These are phyloP conservation scores for Microplitis mediator DNA, from an alignment of 1,140 invertebrate species.

Conservation along the genomic window DNA sequence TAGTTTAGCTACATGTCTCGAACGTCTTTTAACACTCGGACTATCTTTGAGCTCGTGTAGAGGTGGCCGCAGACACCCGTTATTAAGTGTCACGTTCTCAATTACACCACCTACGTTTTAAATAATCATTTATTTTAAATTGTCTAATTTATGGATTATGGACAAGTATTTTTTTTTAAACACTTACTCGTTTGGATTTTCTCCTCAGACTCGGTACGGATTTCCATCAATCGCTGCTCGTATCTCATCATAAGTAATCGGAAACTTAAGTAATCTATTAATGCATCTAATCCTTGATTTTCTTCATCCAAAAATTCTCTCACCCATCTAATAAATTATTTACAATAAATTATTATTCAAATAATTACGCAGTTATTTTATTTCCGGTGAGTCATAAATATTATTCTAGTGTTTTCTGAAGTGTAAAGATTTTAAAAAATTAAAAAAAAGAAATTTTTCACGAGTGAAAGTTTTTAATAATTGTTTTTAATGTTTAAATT, in stretches of 20 bases:
- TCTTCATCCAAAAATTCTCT: conserved; percentile 95
- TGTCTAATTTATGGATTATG: no score
- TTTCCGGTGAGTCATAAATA: no score
- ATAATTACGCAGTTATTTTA: neutral
- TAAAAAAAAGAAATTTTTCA: no score
- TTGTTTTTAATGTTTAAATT: no score
- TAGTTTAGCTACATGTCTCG: conserved; percentile 83
- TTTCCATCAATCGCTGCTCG: conserved; percentile 78
- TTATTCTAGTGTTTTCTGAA: no score
- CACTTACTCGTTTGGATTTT: conserved; percentile 59
- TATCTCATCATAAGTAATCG: conserved; percentile 90
- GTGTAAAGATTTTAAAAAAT: no score
- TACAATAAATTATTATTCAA: neutral
- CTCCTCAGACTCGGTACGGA: conserved; percentile 75
- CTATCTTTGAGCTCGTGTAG: conserved; percentile 70
- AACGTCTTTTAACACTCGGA: conserved; percentile 74
- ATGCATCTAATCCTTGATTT: conserved; percentile 93
- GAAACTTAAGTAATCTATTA: conserved; percentile 97
- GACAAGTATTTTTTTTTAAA: no score
- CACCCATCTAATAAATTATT: conserved; percentile 83
- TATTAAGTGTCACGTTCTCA: conserved; percentile 55
- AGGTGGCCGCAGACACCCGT: conserved; percentile 67
- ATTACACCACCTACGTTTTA: conserved; percentile 43
- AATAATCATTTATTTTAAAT: neutral
- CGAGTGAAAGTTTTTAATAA: no score